Conservation (phyloP, 92 coral and sea anemone genomes). For the Pocillopora grandis region DNA sequence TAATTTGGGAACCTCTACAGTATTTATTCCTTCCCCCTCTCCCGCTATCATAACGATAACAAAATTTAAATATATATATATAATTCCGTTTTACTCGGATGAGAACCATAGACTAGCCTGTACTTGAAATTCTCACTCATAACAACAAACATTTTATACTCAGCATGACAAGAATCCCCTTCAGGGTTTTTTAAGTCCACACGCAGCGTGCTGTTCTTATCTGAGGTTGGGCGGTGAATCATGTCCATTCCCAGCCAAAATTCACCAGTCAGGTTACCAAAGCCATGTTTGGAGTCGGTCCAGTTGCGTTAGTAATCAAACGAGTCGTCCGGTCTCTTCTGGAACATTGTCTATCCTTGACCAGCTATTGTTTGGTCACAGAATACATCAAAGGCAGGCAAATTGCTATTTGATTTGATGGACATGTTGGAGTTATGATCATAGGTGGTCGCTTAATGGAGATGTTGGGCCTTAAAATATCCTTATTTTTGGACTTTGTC, state of each 20-base stretch:
- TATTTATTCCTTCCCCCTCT: too few species aligned
- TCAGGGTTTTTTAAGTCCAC: constrained; percentile 59
- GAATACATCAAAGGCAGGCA: too few species aligned
- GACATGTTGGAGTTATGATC: too few species aligned
- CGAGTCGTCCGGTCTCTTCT: background rate
- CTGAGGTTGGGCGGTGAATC: constrained; percentile 8
- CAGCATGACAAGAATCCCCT: constrained; percentile 54
- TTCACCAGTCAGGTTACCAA: background rate
- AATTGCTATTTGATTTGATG: too few species aligned
- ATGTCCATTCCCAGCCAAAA: background rate
- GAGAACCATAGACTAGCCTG: background rate
- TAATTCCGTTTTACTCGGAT: background rate
- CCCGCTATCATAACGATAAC: too few species aligned
- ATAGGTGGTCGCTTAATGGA: too few species aligned
- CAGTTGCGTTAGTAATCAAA: background rate
- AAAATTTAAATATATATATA: too few species aligned
- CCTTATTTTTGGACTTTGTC: too few species aligned
- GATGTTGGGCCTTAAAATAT: too few species aligned
- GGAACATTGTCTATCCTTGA: background rate
- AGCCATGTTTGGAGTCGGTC: background rate
- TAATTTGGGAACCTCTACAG: too few species aligned
- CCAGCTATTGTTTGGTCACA: too few species aligned
- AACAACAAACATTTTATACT: constrained; percentile 43
- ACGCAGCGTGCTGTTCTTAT: constrained; percentile 35
- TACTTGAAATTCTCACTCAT: background rate